Percentiles rank a stretch among this genome's conserved stretches.
phyloP scores from a whole-genome alignment of 2,888 invertebrate genomes.

The Apamea monoglypha region DNA sequence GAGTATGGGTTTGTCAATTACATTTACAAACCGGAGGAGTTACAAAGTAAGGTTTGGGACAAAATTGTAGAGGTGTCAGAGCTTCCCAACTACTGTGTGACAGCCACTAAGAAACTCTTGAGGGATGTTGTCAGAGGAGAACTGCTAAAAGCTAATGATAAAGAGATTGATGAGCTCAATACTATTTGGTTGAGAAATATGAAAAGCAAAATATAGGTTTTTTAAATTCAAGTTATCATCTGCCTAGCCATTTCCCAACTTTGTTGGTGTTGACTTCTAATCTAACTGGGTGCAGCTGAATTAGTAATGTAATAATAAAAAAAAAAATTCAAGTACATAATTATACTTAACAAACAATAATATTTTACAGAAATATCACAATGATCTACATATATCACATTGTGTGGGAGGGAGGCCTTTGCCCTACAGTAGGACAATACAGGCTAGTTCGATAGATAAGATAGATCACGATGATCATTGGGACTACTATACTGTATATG shows the following conservation, averaged over 20 bases:
- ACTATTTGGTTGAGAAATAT: constrained; percentile 91
- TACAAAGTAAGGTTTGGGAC: constrained; percentile 91
- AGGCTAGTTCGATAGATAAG: neutral
- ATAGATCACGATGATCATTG: neutral
- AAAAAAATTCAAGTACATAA: neutral
- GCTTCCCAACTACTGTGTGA: constrained; percentile 90
- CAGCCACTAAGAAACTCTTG: constrained; percentile 93
- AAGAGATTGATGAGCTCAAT: constrained; percentile 92
- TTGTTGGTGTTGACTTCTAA: neutral
- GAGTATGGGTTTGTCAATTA: constrained; percentile 94
- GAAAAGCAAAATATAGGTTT: constrained; percentile 77
- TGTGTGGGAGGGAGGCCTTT: neutral
- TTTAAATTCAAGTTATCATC: neutral
- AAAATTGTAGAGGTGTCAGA: constrained; percentile 89
- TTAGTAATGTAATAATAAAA: neutral
- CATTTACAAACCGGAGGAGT: constrained; percentile 92
- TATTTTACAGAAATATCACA: neutral
- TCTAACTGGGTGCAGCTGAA: neutral
- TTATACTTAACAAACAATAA: neutral
- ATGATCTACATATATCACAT: neutral
- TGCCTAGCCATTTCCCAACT: neutral
- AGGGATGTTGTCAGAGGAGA: constrained; percentile 90
- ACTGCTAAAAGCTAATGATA: constrained; percentile 92
- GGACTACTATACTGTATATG: neutral
- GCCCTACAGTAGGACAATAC: no score